phyloP scores from a whole-genome alignment of 2,113 vertebrate genomes.

The Peromyscus californicus region DNA sequence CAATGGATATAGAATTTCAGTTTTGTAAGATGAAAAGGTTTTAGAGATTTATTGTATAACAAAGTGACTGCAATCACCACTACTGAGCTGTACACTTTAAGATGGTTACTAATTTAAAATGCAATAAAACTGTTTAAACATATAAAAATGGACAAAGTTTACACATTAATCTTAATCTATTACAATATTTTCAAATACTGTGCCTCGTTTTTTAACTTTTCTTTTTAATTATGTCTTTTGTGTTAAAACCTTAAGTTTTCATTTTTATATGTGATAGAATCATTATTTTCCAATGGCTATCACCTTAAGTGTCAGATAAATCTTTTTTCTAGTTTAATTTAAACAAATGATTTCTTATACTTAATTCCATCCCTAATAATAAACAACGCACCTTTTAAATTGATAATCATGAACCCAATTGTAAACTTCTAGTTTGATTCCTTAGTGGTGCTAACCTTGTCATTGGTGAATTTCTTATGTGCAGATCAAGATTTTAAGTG shows the following conservation, averaged over 20 bases:
- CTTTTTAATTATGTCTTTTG: not conserved
- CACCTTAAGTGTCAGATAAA: not conserved
- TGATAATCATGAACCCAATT: not conserved
- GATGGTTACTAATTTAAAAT: not conserved
- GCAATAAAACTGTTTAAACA: not conserved
- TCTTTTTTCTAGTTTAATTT: conserved; percentile 37
- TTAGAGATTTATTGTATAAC: not conserved
- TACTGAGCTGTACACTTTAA: not conserved
- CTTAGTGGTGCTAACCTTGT: not conserved
- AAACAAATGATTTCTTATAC: not conserved
- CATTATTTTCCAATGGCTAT: not conserved
- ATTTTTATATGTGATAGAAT: not conserved
- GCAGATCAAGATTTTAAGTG: not conserved
- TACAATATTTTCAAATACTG: not conserved
- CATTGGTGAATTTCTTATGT: not conserved
- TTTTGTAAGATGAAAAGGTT: not conserved
- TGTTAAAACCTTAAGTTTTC: not conserved
- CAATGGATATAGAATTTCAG: not conserved
- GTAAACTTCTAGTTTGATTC: conserved; percentile 9
- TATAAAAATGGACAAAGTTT: not conserved
- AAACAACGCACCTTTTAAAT: not conserved
- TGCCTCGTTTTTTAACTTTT: not conserved
- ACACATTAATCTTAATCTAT: not conserved
- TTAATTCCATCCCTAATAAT: conserved; percentile 19
- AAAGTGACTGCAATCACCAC: not conserved